Base-by-base conservation (phyloP, 2,113 vertebrate species). In the Stictonetta naevosa region DNA sequence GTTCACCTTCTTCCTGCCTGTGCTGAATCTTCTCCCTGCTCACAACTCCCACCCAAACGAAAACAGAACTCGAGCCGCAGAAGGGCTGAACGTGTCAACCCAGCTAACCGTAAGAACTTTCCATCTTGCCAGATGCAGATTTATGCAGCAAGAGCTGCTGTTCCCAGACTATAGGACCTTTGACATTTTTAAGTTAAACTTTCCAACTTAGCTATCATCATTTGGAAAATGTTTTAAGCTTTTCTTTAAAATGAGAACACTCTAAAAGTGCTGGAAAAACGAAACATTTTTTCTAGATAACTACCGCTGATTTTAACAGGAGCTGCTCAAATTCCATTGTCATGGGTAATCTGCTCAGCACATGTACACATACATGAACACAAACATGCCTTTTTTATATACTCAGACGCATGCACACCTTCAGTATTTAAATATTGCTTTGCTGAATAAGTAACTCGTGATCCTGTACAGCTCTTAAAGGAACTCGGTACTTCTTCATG, bases 381-480 rank as follows among this genome's bases (percentile, higher is more conserved):
- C 11, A 75, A 93, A 59, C 1, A 3, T 5, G 12, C 10, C 40
- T 48, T 17, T 88, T 88, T 88, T 52, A 75, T 34, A 75, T 60
- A 58, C 23, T 63, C 31, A 34, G 50, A 50, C 50, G 90, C 58
- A 68, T 22, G 63, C 14, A 38, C 13, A 36, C 7, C 18, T 60
- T 11, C 93, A 87, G 50, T 48, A 86, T 86, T 94, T 66, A 88
- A 97, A 91, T 56, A 89, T 14, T 80, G 86, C 63, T 90, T 93
- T 95, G 85, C 66, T 94, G 92, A 97, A 91, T 55, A 81, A 78
- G 62, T 66, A 95, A 77, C 59, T 86, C 74, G 50, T 66, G 91
- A 96, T 93, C 75, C 87, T 86, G 75, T 82, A 78, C n/a, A 80
- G 8, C 10, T 92, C 21, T 81, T 67, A 79, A 72, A 76, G 82